Evolutionary conservation across 1,140 invertebrate genomes (phyloP).

Genomic region (Drosophila azteca): DNA sequence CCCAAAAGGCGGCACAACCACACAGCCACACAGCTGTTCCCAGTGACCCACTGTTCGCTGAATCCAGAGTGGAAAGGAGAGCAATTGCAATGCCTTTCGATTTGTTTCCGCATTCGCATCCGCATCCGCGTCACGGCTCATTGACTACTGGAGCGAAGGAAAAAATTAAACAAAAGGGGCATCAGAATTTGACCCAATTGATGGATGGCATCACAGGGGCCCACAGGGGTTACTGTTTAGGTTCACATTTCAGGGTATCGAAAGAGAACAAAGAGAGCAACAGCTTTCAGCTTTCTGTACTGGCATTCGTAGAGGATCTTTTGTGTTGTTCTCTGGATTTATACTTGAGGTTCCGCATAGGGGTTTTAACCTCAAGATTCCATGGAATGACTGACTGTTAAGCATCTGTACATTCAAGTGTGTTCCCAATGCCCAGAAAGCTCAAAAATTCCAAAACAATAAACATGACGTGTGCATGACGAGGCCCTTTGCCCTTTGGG

Average conservation of each 20-base stretch:
- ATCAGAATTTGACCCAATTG: conserved; percentile 62
- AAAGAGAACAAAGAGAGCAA: conserved; percentile 41
- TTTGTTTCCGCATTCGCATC: conserved; percentile 40
- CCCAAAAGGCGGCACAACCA: conserved; percentile 19
- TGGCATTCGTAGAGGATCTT: too few relatives aligned
- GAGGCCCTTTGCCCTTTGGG: too few relatives aligned
- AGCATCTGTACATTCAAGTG: too few relatives aligned
- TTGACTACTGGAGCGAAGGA: conserved; percentile 26
- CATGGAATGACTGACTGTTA: too few relatives aligned
- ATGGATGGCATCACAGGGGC: conserved; percentile 42
- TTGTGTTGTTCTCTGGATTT: too few relatives aligned
- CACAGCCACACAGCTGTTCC: conserved; percentile 55
- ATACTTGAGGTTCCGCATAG: too few relatives aligned
- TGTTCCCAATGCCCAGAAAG: too few relatives aligned
- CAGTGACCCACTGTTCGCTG: conserved; percentile 49
- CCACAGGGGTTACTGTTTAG: conserved; percentile 9
- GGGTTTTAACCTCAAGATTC: too few relatives aligned
- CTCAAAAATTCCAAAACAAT: too few relatives aligned
- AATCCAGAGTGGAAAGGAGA: conserved; percentile 32
- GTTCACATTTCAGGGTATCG: neutral
- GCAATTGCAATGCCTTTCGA: conserved; percentile 46
- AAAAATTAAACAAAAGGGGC: conserved; percentile 47
- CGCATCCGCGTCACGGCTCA: conserved; percentile 57
- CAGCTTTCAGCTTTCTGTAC: conserved; percentile 8
- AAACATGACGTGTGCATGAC: too few relatives aligned